Evolutionary conservation across 2,113 vertebrate species (phyloP).

Genomic region (Microcebus ravelobensis): DNA sequence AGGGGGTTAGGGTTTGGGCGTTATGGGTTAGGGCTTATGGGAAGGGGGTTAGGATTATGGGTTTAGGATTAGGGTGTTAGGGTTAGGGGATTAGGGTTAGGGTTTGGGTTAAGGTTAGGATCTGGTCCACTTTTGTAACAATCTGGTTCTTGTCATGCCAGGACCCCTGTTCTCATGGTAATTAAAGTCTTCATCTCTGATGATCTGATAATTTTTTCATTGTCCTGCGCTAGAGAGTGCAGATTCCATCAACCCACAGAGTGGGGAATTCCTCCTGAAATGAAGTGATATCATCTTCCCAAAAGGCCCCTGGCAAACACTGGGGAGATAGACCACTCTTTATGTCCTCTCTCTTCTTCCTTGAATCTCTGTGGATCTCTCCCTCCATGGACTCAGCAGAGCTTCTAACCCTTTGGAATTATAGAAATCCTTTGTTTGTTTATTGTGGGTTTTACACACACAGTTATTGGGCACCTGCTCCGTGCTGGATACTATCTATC

Average conservation of each 20-base stretch:
- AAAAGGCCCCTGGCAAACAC: accelerated
- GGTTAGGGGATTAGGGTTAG: no score
- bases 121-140: accelerated
- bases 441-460: accelerated
- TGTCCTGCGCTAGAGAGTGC: not conserved
- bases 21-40: no score
- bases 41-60: no score
- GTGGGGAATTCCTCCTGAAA: not conserved
- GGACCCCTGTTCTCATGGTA: not conserved
- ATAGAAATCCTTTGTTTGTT: not conserved
- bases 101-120: no score
- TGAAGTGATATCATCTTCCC: not conserved
- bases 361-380: not conserved
- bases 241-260: not conserved
- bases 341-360: accelerated
- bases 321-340: no score
- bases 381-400: not conserved
- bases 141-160: accelerated
- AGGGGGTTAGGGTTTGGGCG: no score
- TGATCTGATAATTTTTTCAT: not conserved
- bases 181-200: not conserved
- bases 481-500: not conserved
- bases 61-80: no score
- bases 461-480: not conserved
- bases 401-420: not conserved